Percentiles rank a stretch among this genome's conserved stretches.
Evolutionary conservation across 2,888 invertebrate genomes (phyloP).

Genomic region (Crocallis elinguaria): DNA sequence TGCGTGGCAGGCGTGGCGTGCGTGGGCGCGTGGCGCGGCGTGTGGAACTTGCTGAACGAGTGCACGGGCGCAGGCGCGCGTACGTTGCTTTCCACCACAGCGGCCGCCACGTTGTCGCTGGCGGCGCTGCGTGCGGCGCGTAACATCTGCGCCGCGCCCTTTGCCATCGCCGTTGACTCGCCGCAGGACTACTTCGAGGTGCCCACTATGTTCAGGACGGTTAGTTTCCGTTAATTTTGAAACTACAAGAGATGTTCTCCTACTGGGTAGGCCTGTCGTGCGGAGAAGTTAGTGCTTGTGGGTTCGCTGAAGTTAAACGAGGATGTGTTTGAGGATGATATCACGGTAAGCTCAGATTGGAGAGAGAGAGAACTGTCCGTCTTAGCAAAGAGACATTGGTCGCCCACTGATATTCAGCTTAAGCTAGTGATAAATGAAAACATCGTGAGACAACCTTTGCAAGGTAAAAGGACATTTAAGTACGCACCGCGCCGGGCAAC

Average conservation of each 20-base stretch:
- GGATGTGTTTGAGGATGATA: too few species aligned
- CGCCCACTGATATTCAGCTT: too few species aligned
- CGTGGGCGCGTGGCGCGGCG: conserved; percentile 95
- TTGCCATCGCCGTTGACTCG: conserved; percentile 90
- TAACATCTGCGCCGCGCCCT: conserved; percentile 93
- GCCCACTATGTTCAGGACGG: conserved; percentile 93
- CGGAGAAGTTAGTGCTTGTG: too few species aligned
- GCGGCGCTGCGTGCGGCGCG: conserved; percentile 88
- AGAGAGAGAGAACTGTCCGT: too few species aligned
- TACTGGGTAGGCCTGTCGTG: too few species aligned
- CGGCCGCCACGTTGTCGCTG: conserved; percentile 88
- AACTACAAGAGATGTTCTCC: background rate
- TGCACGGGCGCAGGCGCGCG: conserved; percentile 86
- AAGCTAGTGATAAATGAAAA: too few species aligned
- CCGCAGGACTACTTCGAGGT: conserved; percentile 92
- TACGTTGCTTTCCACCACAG: conserved; percentile 86
- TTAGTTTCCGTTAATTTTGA: conserved; percentile 76
- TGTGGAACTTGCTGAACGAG: conserved; percentile 91
- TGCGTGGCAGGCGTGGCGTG: conserved; percentile 90
- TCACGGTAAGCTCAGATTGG: too few species aligned
- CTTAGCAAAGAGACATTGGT: too few species aligned
- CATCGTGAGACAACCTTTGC: too few species aligned
- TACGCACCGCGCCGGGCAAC: too few species aligned
- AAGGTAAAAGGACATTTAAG: too few species aligned
- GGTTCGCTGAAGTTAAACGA: too few species aligned